phyloP scores from a whole-genome alignment of 1,140 invertebrate species.

The Globodera ellingtonae region DNA sequence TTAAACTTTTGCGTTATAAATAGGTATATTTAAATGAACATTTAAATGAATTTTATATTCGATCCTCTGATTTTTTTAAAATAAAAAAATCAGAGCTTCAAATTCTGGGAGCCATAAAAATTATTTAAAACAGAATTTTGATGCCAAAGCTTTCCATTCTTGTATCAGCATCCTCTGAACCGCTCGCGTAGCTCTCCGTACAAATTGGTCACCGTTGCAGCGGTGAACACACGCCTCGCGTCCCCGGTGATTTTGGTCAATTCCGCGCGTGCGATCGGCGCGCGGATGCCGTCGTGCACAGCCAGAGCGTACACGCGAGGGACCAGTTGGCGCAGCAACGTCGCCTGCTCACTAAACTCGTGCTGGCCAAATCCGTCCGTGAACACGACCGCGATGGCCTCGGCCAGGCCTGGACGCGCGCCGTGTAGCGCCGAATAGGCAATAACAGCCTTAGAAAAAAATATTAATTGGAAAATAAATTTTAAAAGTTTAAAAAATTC shows the following conservation, averaged over 20 bases:
- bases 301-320: slow-evolving; percentile 47
- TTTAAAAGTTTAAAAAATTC: not conserved
- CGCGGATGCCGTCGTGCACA: slow-evolving; percentile 35
- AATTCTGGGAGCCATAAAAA: no score
- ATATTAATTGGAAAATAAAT: not conserved
- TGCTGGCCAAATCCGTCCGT: slow-evolving; percentile 50
- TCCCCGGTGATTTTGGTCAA: slow-evolving; percentile 34
- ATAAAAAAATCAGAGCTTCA: no score
- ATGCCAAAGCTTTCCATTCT: not conserved
- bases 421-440: slow-evolving; percentile 42
- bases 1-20: no score
- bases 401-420: slow-evolving; percentile 39
- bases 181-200: slow-evolving; percentile 16
- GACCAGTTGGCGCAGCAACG: slow-evolving; percentile 31
- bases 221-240: slow-evolving; percentile 35
- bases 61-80: no score
- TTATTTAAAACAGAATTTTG: not conserved
- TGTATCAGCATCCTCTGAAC: slow-evolving; percentile 26
- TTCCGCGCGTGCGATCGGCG: slow-evolving; percentile 16
- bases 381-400: slow-evolving; percentile 44
- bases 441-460: slow-evolving; percentile 34
- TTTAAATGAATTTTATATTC: no score
- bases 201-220: slow-evolving; percentile 20
- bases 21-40: not conserved
- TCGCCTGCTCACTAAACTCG: slow-evolving; percentile 43